These are phyloP conservation scores for Benthochromis sp. DNA, from an alignment of 2,113 vertebrate species.

Conservation along the genomic window DNA sequence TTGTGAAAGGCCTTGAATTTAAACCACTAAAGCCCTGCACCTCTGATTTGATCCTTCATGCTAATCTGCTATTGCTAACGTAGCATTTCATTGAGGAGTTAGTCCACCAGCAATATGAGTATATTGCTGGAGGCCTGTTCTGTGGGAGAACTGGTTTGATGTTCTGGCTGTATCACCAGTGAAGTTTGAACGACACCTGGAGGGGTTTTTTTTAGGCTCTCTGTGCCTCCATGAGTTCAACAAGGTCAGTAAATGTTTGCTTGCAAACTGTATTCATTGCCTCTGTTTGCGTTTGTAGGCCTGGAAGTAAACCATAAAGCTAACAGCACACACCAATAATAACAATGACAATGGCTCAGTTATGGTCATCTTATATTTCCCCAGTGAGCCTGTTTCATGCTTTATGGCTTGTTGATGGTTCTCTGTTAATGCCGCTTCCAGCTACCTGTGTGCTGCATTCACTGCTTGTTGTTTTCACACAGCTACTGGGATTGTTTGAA, in stretches of 20 bases:
- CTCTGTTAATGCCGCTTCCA: not conserved
- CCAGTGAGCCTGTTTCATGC: not conserved
- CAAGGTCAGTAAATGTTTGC: not conserved
- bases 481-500: not conserved
- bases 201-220: not conserved
- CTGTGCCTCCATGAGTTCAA: not conserved
- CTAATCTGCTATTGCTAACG: not conserved
- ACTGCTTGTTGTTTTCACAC: not conserved
- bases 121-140: not conserved
- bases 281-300: not conserved
- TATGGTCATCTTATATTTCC: not conserved
- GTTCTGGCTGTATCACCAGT: not conserved
- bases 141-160: not conserved
- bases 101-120: not conserved
- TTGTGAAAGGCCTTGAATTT: not conserved
- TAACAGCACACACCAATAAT: not conserved
- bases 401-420: not conserved
- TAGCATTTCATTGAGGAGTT: not conserved
- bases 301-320: not conserved
- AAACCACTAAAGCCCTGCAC: not conserved
- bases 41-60: not conserved
- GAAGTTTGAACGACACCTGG: not conserved
- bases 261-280: not conserved
- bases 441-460: not conserved
- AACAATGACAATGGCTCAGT: not conserved